Percentiles rank a stretch among this genome's conserved stretches.
phyloP scores from a whole-genome alignment of 2,888 invertebrate species.

The Drosophila yooni region DNA sequence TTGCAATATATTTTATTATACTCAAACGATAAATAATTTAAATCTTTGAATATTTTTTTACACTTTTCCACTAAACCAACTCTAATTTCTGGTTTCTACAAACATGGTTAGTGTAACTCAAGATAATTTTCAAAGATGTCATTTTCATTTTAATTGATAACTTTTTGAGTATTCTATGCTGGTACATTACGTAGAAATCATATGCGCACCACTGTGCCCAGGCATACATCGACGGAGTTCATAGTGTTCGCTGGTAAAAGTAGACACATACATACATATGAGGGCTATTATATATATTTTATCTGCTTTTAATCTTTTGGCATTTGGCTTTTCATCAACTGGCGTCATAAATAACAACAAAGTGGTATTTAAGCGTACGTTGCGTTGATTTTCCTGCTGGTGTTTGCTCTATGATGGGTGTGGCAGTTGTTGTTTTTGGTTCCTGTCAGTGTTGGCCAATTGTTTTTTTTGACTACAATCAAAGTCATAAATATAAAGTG shows the following conservation, averaged over 20 bases:
- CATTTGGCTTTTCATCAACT: conserved; percentile 80
- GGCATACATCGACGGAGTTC: conserved; percentile 11
- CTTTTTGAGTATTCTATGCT: no score
- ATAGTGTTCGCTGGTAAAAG: conserved; percentile 29
- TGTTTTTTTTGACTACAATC: conserved; percentile 46
- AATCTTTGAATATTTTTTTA: background rate
- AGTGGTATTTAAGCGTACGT: conserved; percentile 66
- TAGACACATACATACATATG: conserved; percentile 25
- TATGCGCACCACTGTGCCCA: conserved; percentile 28
- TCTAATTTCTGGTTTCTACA: no score
- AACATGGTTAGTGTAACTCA: no score
- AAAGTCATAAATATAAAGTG: conserved; percentile 76
- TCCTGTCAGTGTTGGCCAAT: conserved; percentile 16
- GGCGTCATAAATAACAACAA: conserved; percentile 80
- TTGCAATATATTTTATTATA: background rate
- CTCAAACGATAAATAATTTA: background rate
- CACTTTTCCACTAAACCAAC: background rate
- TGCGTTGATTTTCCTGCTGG: conserved; percentile 54
- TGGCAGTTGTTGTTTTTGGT: conserved; percentile 13
- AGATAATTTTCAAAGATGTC: no score
- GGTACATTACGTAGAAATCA: background rate
- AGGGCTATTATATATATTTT: conserved; percentile 80
- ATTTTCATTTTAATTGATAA: no score
- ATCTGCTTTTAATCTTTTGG: conserved; percentile 77
- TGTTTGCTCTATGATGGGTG: conserved; percentile 21